Base-by-base conservation (phyloP, 2,888 invertebrate genomes). In the Cenopis cana region DNA sequence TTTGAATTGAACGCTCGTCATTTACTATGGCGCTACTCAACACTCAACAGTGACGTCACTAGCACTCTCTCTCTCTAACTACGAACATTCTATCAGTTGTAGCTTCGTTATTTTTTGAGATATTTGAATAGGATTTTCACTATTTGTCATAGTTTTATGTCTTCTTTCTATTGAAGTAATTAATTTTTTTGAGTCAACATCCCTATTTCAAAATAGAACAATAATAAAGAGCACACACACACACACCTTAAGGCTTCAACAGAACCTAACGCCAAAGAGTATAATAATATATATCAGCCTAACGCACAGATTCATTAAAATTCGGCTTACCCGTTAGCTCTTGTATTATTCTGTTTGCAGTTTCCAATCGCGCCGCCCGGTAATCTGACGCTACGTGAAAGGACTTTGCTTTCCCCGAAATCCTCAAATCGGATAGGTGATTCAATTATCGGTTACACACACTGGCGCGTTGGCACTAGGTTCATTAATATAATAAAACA, bases 311-410 rank as follows among this genome's bases (percentile, higher is more conserved):
- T 29, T 62, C 52, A 62, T 62, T 62, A 62, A 52, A 52, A 62
- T 62, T 33, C 36, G 36, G 50, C 50, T 62, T 11, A 46, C 5
- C 46, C 20, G 20, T 24, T 41, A 20, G 41, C 60, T 29, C 46
- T 46, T 62, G 36, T 62, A 62, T 62, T 29, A 55, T 62, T 62
- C 50, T 29, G 46, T 60, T 60, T 60, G 49, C 61, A 52, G 14
- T 62, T 62, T 14, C 50, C 62, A 62, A 52, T 52, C 62, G 50
- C 20, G 20, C 57, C 33, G 17, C 62, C 17, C 50, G 20, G 52
- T 64, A 54, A 54, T 54, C 64, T 64, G 64, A 54, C 14, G 54
- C 64, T 64, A 64, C 54, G 52, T 64, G 64, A 64, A 64, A 64
- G 50, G 64, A 64, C 64, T 49, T 49, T 50, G 62, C 18, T 64